Percentiles rank a stretch among this genome's conserved stretches.
Evolutionary conservation across 1,140 invertebrate species (phyloP).

Genomic region (Pogonus chalceus): DNA sequence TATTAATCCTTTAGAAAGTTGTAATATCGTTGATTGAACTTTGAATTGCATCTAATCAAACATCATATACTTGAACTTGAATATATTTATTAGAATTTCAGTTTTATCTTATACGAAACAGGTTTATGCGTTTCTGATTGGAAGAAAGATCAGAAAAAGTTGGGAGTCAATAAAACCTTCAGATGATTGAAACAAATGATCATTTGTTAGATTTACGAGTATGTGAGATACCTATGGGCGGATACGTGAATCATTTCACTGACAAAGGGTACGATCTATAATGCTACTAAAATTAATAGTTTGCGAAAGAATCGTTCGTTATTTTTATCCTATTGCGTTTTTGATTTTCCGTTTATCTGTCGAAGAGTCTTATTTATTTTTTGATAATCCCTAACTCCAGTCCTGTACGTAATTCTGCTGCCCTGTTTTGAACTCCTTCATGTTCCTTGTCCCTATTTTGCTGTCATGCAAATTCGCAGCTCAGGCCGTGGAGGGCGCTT

Average conservation of each 20-base stretch:
- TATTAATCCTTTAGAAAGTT: no score
- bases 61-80: no score
- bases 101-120: no score
- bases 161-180: not conserved
- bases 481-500: not conserved
- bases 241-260: not conserved
- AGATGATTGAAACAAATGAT: not conserved
- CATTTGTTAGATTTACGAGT: not conserved
- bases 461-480: not conserved
- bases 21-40: no score
- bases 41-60: no score
- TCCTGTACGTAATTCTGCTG: no score
- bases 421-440: not conserved
- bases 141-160: not conserved
- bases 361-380: no score
- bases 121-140: not conserved
- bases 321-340: no score
- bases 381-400: no score
- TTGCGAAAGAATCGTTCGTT: not conserved
- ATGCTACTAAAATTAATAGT: not conserved
- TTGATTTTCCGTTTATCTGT: no score
- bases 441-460: not conserved
- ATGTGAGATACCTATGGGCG: not conserved
- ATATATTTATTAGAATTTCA: no score
- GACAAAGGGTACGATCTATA: not conserved